These are phyloP conservation scores for Melanotaenia duboulayi DNA, from an alignment of 2,113 vertebrate genomes.

Conservation along the genomic window DNA sequence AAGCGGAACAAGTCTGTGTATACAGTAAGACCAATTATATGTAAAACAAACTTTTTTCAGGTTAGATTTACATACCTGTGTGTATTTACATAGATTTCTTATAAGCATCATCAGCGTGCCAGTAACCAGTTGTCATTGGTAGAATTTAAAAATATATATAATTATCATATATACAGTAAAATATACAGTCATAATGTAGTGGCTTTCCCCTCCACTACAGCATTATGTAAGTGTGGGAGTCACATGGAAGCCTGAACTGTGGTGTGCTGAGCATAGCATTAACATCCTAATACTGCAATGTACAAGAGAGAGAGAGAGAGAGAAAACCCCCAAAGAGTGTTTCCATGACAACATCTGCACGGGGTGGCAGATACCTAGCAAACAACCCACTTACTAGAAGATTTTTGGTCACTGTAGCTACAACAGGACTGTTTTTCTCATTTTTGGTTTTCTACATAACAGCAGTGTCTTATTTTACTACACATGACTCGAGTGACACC, in stretches of 20 bases:
- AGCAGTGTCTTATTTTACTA: constrained; percentile 11
- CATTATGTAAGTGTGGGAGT: constrained; percentile 71
- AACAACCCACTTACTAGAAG: constrained; percentile 58
- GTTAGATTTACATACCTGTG: neutral
- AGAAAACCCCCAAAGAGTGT: constrained; percentile 73
- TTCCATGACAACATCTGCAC: constrained; percentile 86
- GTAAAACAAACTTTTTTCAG: neutral
- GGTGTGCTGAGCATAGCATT: constrained; percentile 61
- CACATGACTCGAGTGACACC: constrained; percentile 18
- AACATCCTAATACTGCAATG: constrained; percentile 72
- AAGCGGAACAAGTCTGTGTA: neutral
- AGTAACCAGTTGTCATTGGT: neutral
- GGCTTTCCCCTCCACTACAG: constrained; percentile 58
- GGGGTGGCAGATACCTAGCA: constrained; percentile 77
- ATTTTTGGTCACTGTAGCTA: constrained; percentile 51
- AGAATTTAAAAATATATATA: neutral
- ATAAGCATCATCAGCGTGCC: neutral
- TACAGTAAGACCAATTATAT: neutral
- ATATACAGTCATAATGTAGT: constrained; percentile 34
- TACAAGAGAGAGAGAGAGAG: constrained; percentile 37
- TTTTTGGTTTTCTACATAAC: constrained; percentile 16
- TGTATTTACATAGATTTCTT: neutral
- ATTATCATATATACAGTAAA: constrained; percentile 3
- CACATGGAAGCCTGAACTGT: constrained; percentile 67
- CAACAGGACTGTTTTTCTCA: constrained; percentile 42